Evolutionary conservation across 2,888 invertebrate genomes (phyloP).

Genomic region (Nycteola revayana): DNA sequence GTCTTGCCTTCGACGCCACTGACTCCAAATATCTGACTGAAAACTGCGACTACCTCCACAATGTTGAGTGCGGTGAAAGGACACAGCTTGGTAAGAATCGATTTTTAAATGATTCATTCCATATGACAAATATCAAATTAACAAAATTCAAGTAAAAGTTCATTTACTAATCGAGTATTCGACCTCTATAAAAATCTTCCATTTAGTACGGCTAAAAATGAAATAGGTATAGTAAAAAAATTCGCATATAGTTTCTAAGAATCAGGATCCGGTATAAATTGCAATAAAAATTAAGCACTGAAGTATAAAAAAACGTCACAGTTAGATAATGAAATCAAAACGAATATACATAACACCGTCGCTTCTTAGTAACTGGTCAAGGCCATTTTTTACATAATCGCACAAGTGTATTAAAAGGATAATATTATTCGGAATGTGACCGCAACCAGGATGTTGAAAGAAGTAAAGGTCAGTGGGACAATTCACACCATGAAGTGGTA

Average conservation of each 20-base stretch:
- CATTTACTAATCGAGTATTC: no score
- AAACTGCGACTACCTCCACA: constrained; percentile 97
- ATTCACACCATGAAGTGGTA: constrained; percentile 24
- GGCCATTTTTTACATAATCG: constrained; percentile 50
- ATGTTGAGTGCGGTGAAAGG: constrained; percentile 95
- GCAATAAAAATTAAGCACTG: no score
- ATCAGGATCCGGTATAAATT: no score
- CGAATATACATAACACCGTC: constrained; percentile 10
- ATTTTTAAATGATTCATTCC: no score
- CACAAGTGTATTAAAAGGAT: constrained; percentile 40
- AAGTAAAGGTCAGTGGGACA: constrained; percentile 51
- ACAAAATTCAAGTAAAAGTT: no score
- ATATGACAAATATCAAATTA: no score
- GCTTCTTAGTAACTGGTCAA: constrained; percentile 46
- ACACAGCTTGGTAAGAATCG: constrained; percentile 87
- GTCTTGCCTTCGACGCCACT: constrained; percentile 93
- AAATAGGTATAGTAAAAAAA: not conserved
- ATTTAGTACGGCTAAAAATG: not conserved
- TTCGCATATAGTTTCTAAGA: no score
- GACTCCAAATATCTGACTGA: constrained; percentile 95
- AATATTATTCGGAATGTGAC: constrained; percentile 42
- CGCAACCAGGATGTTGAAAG: constrained; percentile 59
- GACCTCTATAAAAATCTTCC: no score
- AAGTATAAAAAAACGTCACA: no score
- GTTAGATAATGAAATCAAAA: not conserved